phyloP scores from a whole-genome alignment of 2,797 vertebrate species.

The Pseudotriccus pelzelni region DNA sequence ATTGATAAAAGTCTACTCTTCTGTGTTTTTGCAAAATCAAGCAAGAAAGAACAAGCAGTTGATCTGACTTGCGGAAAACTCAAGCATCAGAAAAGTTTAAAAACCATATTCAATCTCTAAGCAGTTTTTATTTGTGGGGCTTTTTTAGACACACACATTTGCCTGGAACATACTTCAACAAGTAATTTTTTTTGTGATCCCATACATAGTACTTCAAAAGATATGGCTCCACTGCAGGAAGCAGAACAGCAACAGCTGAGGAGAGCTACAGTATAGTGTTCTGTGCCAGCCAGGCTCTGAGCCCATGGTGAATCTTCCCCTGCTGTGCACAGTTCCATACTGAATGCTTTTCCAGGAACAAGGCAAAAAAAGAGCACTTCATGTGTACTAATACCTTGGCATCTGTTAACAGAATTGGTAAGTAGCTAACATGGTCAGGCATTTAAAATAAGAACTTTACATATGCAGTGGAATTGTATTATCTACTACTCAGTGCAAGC shows the following conservation, averaged over 20 bases:
- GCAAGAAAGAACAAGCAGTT: background rate
- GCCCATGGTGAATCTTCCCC: slow-evolving; percentile 41
- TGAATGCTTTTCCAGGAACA: slow-evolving; percentile 24
- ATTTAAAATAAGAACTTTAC: background rate
- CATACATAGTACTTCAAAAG: background rate
- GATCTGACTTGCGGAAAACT: background rate
- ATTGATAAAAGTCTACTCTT: background rate
- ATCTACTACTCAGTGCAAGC: background rate
- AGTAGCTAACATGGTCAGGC: background rate
- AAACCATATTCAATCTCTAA: background rate
- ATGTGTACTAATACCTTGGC: background rate
- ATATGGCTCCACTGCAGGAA: background rate
- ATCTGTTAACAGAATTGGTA: background rate
- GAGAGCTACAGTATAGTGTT: background rate
- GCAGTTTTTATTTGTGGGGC: background rate
- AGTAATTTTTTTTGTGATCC: background rate
- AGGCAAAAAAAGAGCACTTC: slow-evolving; percentile 11
- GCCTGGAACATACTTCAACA: background rate
- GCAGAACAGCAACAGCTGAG: background rate
- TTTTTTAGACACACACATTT: background rate
- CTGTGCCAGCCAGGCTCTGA: background rate
- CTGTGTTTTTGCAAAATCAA: background rate
- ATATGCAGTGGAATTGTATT: background rate
- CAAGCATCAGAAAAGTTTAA: background rate
- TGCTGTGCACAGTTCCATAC: background rate